Percentiles rank a stretch among this genome's conserved stretches.
phyloP scores from a whole-genome alignment of 2,113 vertebrate genomes.

The Daboia siamensis region DNA sequence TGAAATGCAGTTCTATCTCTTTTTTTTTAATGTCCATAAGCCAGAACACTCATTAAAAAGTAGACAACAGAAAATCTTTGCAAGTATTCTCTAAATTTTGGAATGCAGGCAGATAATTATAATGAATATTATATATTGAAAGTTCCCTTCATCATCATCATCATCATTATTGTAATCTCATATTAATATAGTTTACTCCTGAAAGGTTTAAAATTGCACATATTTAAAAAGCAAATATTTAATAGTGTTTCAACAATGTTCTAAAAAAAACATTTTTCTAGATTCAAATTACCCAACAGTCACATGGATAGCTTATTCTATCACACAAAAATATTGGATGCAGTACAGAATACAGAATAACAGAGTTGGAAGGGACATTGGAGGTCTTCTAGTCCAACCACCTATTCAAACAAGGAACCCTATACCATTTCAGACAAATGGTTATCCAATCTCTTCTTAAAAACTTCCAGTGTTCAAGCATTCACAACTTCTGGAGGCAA shows the following conservation, averaged over 20 bases:
- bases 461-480: no score
- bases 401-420: no score
- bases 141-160: background rate
- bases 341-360: background rate
- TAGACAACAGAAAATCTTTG: background rate
- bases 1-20: no score
- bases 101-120: background rate
- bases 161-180: background rate
- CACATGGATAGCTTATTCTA: background rate
- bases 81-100: no score
- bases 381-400: no score
- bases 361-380: no score
- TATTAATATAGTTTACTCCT: background rate
- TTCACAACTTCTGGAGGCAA: no score
- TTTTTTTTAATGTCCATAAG: no score
- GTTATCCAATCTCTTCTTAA: no score
- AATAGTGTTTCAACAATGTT: background rate
- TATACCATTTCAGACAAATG: no score
- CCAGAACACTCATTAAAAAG: no score
- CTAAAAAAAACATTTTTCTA: constrained; percentile 6
- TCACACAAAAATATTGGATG: background rate
- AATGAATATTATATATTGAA: background rate
- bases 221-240: background rate
- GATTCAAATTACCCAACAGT: background rate
- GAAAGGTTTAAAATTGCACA: background rate